Percentiles rank a stretch among this genome's conserved stretches.
These are phyloP conservation scores for Bellardia pandia DNA, from an alignment of 2,888 invertebrate genomes.

Conservation along the genomic window DNA sequence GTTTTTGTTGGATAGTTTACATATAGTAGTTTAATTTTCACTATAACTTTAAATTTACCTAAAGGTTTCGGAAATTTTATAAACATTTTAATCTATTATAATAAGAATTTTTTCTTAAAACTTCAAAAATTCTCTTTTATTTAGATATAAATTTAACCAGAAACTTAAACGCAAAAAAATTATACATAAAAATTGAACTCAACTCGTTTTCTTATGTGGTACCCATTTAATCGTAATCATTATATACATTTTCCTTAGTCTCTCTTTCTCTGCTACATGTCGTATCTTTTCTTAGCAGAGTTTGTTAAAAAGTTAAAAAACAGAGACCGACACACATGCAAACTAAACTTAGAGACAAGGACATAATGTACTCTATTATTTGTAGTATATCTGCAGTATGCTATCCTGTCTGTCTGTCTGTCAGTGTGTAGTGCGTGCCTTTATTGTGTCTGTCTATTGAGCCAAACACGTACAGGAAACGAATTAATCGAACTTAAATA, in stretches of 20 bases:
- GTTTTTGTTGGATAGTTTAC: too few relatives aligned
- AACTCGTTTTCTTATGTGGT: not conserved
- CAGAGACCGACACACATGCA: constrained; percentile 16
- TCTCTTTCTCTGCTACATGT: constrained; percentile 5
- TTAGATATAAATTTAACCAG: not conserved
- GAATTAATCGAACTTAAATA: constrained; percentile 84
- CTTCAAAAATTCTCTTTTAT: not conserved
- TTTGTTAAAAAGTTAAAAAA: constrained; percentile 48
- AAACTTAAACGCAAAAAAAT: constrained; percentile 5
- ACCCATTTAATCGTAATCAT: constrained; percentile 33
- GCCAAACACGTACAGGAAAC: constrained; percentile 78
- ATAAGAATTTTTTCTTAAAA: too few relatives aligned
- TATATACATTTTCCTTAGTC: constrained; percentile 35
- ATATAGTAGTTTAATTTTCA: too few relatives aligned
- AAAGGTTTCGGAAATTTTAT: too few relatives aligned
- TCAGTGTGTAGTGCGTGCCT: constrained; percentile 55
- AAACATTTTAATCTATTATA: too few relatives aligned
- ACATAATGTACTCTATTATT: constrained; percentile 56
- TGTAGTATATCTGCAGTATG: constrained; percentile 24
- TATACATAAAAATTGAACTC: not conserved
- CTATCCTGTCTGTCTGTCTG: constrained; percentile 44
- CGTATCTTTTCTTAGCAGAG: constrained; percentile 15
- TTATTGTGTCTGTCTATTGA: constrained; percentile 68
- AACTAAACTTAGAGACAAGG: constrained; percentile 28
- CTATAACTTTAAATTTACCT: too few relatives aligned